Evolutionary conservation across 1,140 invertebrate species (phyloP), one percentile per base, ranked within the genome.

Genomic region (Solenopsis fugax): DNA sequence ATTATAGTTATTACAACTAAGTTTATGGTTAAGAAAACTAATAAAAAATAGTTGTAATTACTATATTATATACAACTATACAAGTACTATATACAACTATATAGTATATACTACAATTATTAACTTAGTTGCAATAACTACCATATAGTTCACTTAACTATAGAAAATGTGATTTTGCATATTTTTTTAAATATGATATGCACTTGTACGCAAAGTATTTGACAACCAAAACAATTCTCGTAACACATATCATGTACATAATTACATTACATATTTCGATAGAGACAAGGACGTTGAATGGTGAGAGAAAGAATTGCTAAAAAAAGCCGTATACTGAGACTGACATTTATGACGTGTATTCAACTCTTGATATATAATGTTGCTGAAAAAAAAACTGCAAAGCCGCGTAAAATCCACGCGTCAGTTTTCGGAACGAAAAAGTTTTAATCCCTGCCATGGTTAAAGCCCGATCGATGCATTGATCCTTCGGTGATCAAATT

Each of bases 291-390:
- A 12, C 60, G 67, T 16, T 10, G n/a, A 81, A 37, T 7, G 18
- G 21, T 13, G 24, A 37, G 56, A 34, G n/a, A 62, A 50, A 62
- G 69, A 73, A 84, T 73, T 58, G 41, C 60, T 73, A 84, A 75
- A 84, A 84, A 84, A 84, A 72, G 41, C 16, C 13, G 67, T 48
- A 7, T 41, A 65, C 80, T 82, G 80, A 62, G 72, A 84, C 69
- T 84, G 80, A 84, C 80, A 21, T 84, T 84, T 84, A 84, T 84
- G 54, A 84, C 69, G 80, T 54, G 54, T 58, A 84, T 84, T 84
- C 80, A 73, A 84, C 69, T 24, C 54, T 75, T 84, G 80, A 84
- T 75, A 75, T 84, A 84, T 84, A 84, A 84, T 75, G 69, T 82
- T 82, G 24, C 7, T 9, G 52, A 58, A 45, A 72, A 37, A 65